phyloP scores from a whole-genome alignment of 2,113 vertebrate genomes.

The Girardinichthys multiradiatus region DNA sequence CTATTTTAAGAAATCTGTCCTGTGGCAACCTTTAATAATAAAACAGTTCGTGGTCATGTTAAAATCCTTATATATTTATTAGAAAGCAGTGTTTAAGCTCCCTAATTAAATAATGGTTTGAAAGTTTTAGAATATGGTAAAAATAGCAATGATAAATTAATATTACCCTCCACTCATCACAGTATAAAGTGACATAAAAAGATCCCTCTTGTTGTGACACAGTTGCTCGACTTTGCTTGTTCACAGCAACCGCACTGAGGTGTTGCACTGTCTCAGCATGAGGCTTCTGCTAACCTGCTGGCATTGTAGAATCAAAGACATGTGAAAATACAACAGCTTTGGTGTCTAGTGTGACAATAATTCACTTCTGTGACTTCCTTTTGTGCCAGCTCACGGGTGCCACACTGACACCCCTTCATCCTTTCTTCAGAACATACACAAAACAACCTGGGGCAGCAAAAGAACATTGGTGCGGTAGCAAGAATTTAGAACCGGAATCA shows the following conservation, averaged over 20 bases:
- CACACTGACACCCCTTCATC: not conserved
- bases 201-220: not conserved
- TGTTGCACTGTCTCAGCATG: not conserved
- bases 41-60: not conserved
- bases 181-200: not conserved
- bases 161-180: not conserved
- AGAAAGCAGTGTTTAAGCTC: not conserved
- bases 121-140: not conserved
- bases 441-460: not conserved
- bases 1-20: constrained; percentile 22
- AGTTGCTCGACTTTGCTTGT: not conserved
- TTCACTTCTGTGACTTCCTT: constrained; percentile 7
- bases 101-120: not conserved
- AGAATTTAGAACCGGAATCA: not conserved
- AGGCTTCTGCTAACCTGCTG: not conserved
- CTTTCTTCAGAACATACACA: not conserved
- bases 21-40: not conserved
- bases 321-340: constrained; percentile 3
- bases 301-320: not conserved
- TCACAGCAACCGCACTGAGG: not conserved
- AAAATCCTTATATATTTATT: not conserved
- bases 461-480: not conserved
- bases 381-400: not conserved
- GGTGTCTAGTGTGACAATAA: not conserved
- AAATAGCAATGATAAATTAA: not conserved